Evolutionary conservation across 2,797 vertebrate species (phyloP), one percentile per base, ranked within the genome.

Genomic region (Pteronotus mesoamericanus): DNA sequence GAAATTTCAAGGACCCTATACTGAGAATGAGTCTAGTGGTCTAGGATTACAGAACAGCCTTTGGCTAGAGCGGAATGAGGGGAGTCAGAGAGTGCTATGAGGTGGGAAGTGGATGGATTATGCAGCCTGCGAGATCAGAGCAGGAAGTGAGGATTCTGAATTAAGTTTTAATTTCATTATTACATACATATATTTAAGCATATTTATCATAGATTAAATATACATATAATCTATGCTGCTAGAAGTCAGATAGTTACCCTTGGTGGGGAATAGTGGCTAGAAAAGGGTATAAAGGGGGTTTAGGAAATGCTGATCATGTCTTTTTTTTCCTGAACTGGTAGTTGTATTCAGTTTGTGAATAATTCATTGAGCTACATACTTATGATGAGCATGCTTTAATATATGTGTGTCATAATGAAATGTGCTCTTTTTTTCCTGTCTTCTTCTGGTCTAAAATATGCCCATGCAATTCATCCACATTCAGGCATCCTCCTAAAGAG

Each of bases 361-460:
- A 86, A 66, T 16, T 79, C 15, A n/a, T 39, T 74, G 16, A 64
- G 21, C 39, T 24, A 2, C 24, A 66, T 53, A 26, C 7, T 11
- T 37, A 24, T 9, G n/a, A n/a, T n/a, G n/a, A n/a, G n/a, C n/a
- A n/a, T n/a, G n/a, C n/a, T n/a, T n/a, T n/a, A n/a, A n/a, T n/a
- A n/a, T n/a, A n/a, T n/a, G n/a, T n/a, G n/a, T n/a, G n/a, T n/a
- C n/a, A n/a, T n/a, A n/a, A n/a, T n/a, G n/a, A n/a, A n/a, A n/a
- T 57, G 57, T 21, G 32, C 22, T 74, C 42, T 75, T 29, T 55
- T 32, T 66, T 18, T 71, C n/a, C 8, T 75, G 8, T 3, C 22
- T 83, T 97, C 34, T 75, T 83, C 86, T 71, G 74, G 15, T n/a
- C 46, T 77, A 77, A 79, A 44, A 48, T 48, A 16, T 55, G 42